Evolutionary conservation across 2,888 invertebrate species (phyloP), one percentile per base, ranked within the genome.

Genomic region (Andrena bucephala): DNA sequence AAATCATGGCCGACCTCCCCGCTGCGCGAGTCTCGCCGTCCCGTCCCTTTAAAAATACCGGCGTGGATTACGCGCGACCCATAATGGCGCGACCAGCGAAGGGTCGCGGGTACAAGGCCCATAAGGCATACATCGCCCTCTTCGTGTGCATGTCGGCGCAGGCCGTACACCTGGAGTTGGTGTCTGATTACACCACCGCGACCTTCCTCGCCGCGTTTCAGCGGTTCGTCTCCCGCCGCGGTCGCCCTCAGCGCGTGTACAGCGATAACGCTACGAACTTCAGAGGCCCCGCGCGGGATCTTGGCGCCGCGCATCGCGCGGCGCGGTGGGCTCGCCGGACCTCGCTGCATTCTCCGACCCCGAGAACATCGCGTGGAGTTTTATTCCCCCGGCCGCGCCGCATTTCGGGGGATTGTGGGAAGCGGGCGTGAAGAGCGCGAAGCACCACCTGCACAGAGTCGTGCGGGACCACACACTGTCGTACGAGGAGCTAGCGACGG

Each of bases 221-320:
- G 5, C 77, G 81, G 2, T 86, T 84, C 29, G 27, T 31, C 0
- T 10, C 84, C 0, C 74, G 83, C 0, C 78, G 81, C 0, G 84
- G 83, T 0, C 29, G 89, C 81, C 76, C 72, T 0, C 10, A 29
- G 0, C 10, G 16, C 4, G 27, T 84, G 0, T 60, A 71, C 24
- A 81, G 81, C 29, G 84, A 83, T 24, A 52, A 67, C 57, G 86
- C 83, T 0, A 81, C 79, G 0, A 86, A 31, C 0, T 86, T 86
- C 33, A 20, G 31, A 3, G 76, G 54, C 0, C 31, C 62, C 0
- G 63, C 52, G 4, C 31, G 54, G 10, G 68, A 73, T 16, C 20
- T 76, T 1, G 4, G n/a, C 0, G 16, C 20, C 3, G 24, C n/a
- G n/a, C n/a, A n/a, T n/a, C n/a, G n/a, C n/a, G n/a, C n/a, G n/a